Evolutionary conservation across 2,797 vertebrate genomes (phyloP).

Genomic region (Girardinus metallicus): DNA sequence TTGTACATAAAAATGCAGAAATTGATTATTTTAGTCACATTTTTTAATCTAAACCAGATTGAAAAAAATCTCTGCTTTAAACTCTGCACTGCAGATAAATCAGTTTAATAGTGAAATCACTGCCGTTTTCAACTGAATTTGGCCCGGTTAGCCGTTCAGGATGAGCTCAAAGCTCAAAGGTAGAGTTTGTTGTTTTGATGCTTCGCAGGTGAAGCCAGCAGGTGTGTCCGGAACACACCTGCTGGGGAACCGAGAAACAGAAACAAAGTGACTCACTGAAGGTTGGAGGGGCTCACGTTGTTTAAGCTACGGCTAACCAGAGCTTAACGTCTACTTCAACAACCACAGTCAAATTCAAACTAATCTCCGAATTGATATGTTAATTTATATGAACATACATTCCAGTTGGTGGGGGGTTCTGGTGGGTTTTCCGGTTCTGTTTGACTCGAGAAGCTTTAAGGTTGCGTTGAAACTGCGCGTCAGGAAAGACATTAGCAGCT

Average conservation of each 20-base stretch:
- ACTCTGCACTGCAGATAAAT: neutral
- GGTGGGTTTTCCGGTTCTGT: neutral
- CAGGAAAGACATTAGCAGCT: conserved; percentile 1
- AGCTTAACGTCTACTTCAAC: neutral
- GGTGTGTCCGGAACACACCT: neutral
- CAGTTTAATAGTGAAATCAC: neutral
- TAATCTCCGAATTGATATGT: neutral
- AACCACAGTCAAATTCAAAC: neutral
- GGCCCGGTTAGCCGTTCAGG: neutral
- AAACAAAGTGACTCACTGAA: neutral
- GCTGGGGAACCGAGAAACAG: neutral
- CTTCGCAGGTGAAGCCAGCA: neutral
- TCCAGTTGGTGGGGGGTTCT: neutral
- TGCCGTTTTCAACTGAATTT: neutral
- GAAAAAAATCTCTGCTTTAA: neutral
- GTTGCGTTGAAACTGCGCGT: conserved; percentile 12
- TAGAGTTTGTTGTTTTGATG: neutral
- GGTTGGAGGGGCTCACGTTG: neutral
- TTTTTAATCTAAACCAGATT: neutral
- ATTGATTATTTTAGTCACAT: neutral
- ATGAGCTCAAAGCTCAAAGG: neutral
- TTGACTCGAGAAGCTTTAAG: neutral
- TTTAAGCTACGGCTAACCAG: neutral
- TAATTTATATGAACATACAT: neutral
- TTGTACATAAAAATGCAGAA: neutral